Evolutionary conservation across 2,888 invertebrate species (phyloP), one percentile per base, ranked within the genome.

Genomic region (Aphodius sticticus): DNA sequence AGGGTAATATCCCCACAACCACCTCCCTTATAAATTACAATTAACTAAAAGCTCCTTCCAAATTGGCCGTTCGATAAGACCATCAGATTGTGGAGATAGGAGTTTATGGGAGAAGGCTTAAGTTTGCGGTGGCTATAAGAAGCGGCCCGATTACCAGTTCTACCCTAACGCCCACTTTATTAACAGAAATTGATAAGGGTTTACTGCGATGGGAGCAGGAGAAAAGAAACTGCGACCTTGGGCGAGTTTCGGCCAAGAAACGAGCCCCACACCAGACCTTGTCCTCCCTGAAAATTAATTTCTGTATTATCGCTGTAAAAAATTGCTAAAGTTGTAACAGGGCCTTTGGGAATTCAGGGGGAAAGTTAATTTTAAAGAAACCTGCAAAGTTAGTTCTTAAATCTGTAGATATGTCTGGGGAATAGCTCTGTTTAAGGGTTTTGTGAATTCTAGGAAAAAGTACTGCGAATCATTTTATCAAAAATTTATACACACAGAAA

Each of bases 151-250:
- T 53, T 53, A 53, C 53, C 53, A 5, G 9, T 53, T 53, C 4
- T 12, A 5, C 53, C 53, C 53, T 53, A 53, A 53, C 53, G 53
- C 53, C 53, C 53, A 9, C 53, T 53, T 53, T 53, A 53, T 53
- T 53, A 53, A 53, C 53, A 53, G 53, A 53, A 53, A 53, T 53
- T 53, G 53, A 53, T 53, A 53, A 53, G 53, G 53, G 53, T 53
- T 53, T 53, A 53, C 53, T 53, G 53, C 53, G 53, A 12, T 3
- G 53, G 53, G 53, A n/a, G 53, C 12, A 53, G 53, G 53, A 53
- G 53, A 53, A 26, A 53, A 53, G 53, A 53, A 53, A 53, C 53
- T 53, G 53, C 53, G 53, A 53, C 53, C 53, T 53, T 53, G 38
- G 38, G 7, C 6, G 38, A 38, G 38, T 38, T 38, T 38, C 38